Conservation (phyloP, 2,113 vertebrate genomes). For the Vimba vimba region DNA sequence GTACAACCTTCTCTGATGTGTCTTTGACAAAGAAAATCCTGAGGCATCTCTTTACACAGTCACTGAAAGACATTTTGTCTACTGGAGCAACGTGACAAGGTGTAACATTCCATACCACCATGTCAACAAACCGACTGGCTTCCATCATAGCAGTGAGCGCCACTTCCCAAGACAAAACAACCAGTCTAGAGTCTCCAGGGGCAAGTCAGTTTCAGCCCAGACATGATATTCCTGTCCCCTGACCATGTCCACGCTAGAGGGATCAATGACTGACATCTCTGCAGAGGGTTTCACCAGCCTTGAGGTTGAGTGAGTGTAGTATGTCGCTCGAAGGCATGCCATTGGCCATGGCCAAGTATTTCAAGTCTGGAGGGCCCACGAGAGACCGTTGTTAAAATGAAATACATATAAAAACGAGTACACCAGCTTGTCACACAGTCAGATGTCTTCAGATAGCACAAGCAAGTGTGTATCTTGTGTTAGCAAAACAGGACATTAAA, state of each 20-base stretch:
- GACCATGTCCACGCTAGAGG: conserved; percentile 36
- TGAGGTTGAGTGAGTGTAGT: conserved; percentile 28
- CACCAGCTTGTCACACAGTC: conserved; percentile 8
- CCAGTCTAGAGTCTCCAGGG: conserved; percentile 52
- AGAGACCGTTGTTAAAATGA: conserved; percentile 45
- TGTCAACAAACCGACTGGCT: conserved; percentile 72
- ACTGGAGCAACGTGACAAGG: conserved; percentile 70
- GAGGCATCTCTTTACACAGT: conserved; percentile 61
- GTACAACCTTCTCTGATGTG: conserved; percentile 66
- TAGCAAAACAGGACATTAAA: not conserved
- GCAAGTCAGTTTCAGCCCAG: conserved; percentile 28
- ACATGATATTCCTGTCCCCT: conserved; percentile 34
- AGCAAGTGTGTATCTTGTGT: not conserved
- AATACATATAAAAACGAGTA: conserved; percentile 8
- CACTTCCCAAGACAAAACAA: conserved; percentile 73
- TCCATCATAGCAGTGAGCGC: conserved; percentile 72
- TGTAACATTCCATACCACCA: conserved; percentile 74
- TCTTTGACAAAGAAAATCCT: conserved; percentile 75
- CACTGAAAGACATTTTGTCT: conserved; percentile 64
- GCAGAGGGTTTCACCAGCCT: conserved; percentile 32
- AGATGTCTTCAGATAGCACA: not conserved
- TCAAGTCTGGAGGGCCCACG: conserved; percentile 17
- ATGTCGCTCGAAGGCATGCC: conserved; percentile 56
- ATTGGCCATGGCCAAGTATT: conserved; percentile 46
- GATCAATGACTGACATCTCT: conserved; percentile 59